Conservation (phyloP, 2,888 invertebrate genomes). For the Euproctis similis region DNA sequence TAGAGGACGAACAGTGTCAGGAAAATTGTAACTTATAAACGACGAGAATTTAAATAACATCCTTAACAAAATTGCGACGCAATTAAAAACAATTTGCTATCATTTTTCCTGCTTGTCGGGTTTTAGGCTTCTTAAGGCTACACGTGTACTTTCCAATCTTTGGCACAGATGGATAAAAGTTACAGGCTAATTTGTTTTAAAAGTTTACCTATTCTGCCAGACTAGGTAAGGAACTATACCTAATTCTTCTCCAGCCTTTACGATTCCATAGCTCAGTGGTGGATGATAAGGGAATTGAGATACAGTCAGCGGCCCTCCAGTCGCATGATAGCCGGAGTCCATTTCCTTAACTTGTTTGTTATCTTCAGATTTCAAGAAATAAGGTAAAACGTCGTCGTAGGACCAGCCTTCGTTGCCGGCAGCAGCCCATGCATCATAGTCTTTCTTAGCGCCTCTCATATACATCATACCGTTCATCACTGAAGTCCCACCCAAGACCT, state of each 20-base stretch:
- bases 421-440: constrained; percentile 91
- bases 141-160: too few species aligned
- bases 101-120: too few species aligned
- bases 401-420: constrained; percentile 92
- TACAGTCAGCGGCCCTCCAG: constrained; percentile 86
- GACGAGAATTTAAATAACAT: too few species aligned
- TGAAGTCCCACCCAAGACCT: constrained; percentile 93
- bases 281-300: constrained; percentile 91
- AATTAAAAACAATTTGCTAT: too few species aligned
- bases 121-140: too few species aligned
- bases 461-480: constrained; percentile 98
- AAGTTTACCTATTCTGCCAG: too few species aligned
- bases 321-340: constrained; percentile 85
- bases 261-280: constrained; percentile 84
- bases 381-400: constrained; percentile 91
- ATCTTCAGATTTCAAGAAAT: constrained; percentile 91
- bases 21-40: too few species aligned
- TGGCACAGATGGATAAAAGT: not conserved
- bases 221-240: constrained; percentile 71
- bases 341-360: constrained; percentile 81
- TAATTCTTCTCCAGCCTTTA: constrained; percentile 86
- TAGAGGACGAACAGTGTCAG: too few species aligned
- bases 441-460: constrained; percentile 89
- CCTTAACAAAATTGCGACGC: too few species aligned
- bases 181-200: not conserved